Base-by-base conservation (phyloP, 2,888 invertebrate genomes). In the Synergus japonicus region DNA sequence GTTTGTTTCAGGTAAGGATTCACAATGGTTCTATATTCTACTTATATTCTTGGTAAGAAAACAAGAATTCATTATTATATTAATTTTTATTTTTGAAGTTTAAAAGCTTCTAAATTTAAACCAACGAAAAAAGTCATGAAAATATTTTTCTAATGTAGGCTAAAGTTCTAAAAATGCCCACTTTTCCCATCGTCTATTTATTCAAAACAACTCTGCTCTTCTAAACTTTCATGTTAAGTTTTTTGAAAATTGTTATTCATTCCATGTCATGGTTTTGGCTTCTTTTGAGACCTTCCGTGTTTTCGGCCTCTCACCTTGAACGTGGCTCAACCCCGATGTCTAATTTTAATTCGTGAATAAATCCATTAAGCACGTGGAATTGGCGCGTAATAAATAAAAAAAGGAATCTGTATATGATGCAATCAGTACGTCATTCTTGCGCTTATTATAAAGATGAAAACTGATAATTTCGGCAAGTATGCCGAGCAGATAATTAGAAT, bases 291-390 rank as follows among this genome's bases (percentile, higher is more conserved):
- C 37, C 29, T 49, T 15, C 13, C 49, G n/a, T 73, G 54, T 73
- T 73, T 73, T 73, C 41, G n/a, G 54, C 13, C 37, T 29, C 37
- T 73, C 37, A 73, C 73, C 73, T 73, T 73, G 54, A 73, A 54
- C 54, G 37, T 37, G 37, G 15, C 73, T 49, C 73, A 73, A 54
- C 37, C 73, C 49, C 49, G n/a, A 54, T 8, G 54, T 73, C 73
- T 73, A 73, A 73, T 54, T 73, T 73, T 73, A 46, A 29, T 10
- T 37, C 37, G 54, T 73, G 73, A 73, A 49, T 73, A 15, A 37
- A 37, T 73, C 73, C 54, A 15, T 49, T 29, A 73, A 29, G 49
- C 69, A 49, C 49, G 73, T 13, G 73, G 73, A 73, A 54, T 73
- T 73, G 41, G 15, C 49, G 29, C 46, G 54, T n/a, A 49, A 54